Evolutionary conservation across 2,888 invertebrate species (phyloP).

Genomic region (Nesidiocoris tenuis): DNA sequence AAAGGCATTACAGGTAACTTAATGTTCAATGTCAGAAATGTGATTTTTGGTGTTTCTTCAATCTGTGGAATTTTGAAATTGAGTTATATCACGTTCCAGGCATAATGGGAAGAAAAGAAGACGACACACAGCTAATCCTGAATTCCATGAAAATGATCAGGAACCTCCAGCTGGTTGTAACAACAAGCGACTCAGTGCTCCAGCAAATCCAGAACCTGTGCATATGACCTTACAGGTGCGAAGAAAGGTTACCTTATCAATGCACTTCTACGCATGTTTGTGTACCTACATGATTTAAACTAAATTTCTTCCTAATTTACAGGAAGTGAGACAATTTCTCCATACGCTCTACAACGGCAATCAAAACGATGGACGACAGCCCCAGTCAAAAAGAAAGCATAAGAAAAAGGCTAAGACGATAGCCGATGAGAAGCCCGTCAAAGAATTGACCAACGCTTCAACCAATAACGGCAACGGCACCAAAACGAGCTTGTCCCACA

Average conservation of each 20-base stretch:
- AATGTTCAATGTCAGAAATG: too few species aligned
- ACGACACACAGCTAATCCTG: constrained; percentile 41
- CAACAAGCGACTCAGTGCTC: constrained; percentile 46
- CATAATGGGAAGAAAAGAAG: constrained; percentile 46
- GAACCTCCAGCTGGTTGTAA: constrained; percentile 30
- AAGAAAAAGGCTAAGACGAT: constrained; percentile 57
- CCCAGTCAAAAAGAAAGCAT: constrained; percentile 47
- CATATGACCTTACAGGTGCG: constrained; percentile 72
- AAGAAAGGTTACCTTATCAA: background rate
- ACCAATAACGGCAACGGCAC: constrained; percentile 52
- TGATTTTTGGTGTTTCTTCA: too few species aligned
- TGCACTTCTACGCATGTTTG: too few species aligned
- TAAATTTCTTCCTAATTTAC: background rate
- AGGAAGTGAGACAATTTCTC: constrained; percentile 77
- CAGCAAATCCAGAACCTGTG: constrained; percentile 62
- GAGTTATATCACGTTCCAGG: too few species aligned
- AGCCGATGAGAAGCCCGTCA: constrained; percentile 35
- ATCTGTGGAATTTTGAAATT: too few species aligned
- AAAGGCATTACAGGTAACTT: constrained; percentile 50
- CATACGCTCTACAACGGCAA: constrained; percentile 66
- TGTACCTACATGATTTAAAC: background rate
- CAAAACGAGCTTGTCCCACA: constrained; percentile 65
- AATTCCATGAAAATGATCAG: constrained; percentile 11
- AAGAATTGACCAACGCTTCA: background rate
- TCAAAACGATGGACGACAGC: constrained; percentile 19